Conservation (phyloP, 2,888 invertebrate genomes). For the Heliconius erato region DNA sequence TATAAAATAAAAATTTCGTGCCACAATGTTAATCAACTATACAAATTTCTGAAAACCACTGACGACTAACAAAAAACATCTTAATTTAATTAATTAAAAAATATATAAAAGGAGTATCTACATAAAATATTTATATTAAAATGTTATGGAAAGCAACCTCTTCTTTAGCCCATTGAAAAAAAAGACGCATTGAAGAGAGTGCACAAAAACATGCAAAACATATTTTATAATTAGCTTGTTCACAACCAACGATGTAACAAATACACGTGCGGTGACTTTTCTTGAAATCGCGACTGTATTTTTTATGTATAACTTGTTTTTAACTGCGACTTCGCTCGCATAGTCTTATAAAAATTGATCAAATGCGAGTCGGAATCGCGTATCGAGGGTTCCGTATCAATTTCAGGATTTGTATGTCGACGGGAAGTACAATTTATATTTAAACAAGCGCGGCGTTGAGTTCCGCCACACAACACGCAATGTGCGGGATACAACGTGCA, state of each 20-base stretch:
- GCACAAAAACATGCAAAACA: slow-evolving; percentile 21
- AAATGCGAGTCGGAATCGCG: no score
- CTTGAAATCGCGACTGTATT: neutral
- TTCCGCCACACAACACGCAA: no score
- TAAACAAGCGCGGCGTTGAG: no score
- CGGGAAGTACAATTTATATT: no score
- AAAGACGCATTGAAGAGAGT: slow-evolving; percentile 9
- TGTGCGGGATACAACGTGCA: no score
- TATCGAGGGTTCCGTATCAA: no score
- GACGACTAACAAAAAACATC: neutral
- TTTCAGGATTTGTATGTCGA: no score
- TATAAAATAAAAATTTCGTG: no score
- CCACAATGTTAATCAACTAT: neutral
- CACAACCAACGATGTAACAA: neutral
- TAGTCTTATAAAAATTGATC: no score
- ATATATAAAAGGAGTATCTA: neutral
- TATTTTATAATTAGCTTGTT: slow-evolving; percentile 27
- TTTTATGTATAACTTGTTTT: neutral
- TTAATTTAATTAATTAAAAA: slow-evolving; percentile 6
- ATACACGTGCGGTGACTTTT: neutral
- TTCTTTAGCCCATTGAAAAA: slow-evolving; percentile 4
- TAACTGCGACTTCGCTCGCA: no score
- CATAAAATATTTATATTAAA: neutral
- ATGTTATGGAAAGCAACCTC: neutral
- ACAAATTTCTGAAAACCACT: neutral